A percentile compares a stretch with the other conserved stretches of the same genome.
phyloP scores from a whole-genome alignment of 2,888 invertebrate genomes.

The Synergus umbraculus region DNA sequence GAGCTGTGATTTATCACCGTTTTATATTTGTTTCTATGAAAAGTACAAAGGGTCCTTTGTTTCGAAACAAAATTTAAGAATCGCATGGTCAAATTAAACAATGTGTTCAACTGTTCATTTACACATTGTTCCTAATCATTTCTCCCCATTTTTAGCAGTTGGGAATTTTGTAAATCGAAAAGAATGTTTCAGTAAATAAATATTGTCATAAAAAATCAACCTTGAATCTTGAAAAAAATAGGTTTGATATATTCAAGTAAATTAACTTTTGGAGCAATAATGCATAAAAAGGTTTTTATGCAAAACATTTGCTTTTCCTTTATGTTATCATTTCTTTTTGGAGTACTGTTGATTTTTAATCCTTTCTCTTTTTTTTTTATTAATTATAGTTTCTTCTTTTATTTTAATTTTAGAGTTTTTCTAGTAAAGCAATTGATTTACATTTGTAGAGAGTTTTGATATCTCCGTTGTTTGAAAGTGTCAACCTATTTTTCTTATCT shows the following conservation, averaged over 20 bases:
- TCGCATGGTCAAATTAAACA: background rate
- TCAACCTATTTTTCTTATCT: no score
- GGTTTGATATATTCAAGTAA: background rate
- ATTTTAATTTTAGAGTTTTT: no score
- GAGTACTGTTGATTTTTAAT: background rate
- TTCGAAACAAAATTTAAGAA: background rate
- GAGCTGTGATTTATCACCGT: background rate
- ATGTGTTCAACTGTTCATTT: background rate
- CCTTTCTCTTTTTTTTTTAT: background rate
- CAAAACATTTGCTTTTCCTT: background rate
- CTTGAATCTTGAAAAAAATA: background rate
- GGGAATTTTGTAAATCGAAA: background rate
- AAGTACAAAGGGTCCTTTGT: background rate
- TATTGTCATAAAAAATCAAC: background rate
- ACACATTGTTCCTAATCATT: background rate
- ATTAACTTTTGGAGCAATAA: background rate
- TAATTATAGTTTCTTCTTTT: no score
- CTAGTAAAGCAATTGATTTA: no score
- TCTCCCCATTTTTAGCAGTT: background rate
- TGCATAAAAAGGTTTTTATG: background rate
- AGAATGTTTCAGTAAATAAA: background rate
- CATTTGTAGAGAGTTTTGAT: no score
- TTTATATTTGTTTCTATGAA: background rate
- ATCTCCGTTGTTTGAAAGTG: no score
- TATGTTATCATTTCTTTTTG: background rate